Evolutionary conservation across 2,113 vertebrate genomes (phyloP).

Genomic region (Malurus alboscapulatus): DNA sequence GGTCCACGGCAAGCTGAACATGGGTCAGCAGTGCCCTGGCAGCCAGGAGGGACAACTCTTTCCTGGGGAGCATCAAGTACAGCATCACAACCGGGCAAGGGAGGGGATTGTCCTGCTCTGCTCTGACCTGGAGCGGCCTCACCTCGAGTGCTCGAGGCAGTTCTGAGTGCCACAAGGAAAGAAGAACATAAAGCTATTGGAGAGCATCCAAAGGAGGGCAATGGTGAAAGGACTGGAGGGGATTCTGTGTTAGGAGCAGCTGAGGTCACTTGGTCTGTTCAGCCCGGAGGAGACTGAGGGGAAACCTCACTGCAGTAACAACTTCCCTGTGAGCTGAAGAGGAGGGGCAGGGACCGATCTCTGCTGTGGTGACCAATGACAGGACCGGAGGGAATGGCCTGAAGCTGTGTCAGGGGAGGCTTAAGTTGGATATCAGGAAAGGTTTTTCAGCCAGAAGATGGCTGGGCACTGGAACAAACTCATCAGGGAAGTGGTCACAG

Average conservation of each 20-base stretch:
- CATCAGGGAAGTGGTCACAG: neutral
- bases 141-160: accelerated
- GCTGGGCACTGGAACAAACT: neutral
- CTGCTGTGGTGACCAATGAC: neutral
- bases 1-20: accelerated
- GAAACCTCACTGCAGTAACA: neutral
- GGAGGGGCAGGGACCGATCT: neutral
- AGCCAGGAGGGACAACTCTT: neutral
- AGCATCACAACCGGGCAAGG: accelerated
- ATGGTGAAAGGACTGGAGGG: neutral
- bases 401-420: neutral
- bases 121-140: accelerated
- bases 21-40: neutral
- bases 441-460: neutral
- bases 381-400: neutral
- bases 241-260: accelerated
- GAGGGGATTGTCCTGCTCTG: neutral
- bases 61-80: neutral
- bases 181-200: neutral
- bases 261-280: neutral
- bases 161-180: neutral
- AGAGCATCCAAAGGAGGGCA: neutral
- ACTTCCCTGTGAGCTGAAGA: accelerated
- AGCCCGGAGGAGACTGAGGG: neutral
- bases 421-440: neutral